A percentile compares a stretch with the other conserved stretches of the same genome.
Evolutionary conservation across 2,888 invertebrate genomes (phyloP).

Genomic region (Noctua pronuba): DNA sequence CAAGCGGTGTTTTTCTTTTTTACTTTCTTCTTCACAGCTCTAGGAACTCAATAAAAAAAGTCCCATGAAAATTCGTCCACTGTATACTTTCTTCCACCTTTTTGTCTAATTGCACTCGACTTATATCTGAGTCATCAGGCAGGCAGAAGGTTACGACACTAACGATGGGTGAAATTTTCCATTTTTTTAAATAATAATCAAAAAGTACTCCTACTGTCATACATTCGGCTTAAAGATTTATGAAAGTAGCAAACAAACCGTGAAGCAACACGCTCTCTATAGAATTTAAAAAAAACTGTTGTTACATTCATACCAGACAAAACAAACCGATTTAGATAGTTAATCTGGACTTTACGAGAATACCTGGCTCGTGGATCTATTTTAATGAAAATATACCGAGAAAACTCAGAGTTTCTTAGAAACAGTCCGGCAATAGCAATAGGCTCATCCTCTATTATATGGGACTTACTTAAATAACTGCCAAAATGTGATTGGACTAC

Average conservation of each 20-base stretch:
- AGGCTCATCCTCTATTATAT: neutral
- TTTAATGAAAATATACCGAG: neutral
- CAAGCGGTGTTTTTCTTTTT: no score
- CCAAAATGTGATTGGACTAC: neutral
- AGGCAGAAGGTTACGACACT: neutral
- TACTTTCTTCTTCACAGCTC: no score
- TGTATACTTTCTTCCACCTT: no score
- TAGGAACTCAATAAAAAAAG: no score
- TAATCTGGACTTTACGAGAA: neutral
- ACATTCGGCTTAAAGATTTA: neutral
- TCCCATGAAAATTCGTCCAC: no score
- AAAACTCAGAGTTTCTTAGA: neutral
- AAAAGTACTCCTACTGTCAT: neutral
- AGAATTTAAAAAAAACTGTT: neutral
- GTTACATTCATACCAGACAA: neutral
- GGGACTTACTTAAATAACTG: neutral
- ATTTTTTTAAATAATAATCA: neutral
- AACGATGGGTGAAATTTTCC: neutral
- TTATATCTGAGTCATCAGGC: neutral
- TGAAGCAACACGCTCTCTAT: neutral
- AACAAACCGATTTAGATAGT: neutral
- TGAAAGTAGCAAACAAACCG: neutral
- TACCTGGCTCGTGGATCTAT: neutral
- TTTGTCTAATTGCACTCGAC: no score
- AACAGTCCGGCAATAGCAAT: neutral